Percentiles rank a stretch among this genome's conserved stretches.
These are phyloP conservation scores for Microctonus brassicae DNA, from an alignment of 2,888 invertebrate species.

Conservation along the genomic window DNA sequence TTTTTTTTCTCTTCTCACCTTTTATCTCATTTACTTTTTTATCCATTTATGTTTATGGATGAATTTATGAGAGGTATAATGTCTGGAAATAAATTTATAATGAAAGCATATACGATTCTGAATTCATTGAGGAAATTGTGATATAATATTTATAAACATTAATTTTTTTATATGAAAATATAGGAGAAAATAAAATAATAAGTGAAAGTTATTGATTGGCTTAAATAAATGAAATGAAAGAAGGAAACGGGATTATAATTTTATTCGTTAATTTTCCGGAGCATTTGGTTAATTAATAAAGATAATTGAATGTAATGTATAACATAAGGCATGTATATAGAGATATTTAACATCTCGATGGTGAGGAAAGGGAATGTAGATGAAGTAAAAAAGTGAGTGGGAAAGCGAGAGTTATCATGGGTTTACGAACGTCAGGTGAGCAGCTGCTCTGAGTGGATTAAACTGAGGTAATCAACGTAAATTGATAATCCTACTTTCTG, in stretches of 20 bases:
- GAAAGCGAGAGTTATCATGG: constrained; percentile 37
- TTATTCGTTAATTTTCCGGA: constrained; percentile 58
- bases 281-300: constrained; percentile 60
- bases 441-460: constrained; percentile 63
- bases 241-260: constrained; percentile 52
- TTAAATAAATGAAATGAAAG: constrained; percentile 25
- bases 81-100: constrained; percentile 22
- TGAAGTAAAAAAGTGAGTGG: background rate
- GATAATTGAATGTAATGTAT: constrained; percentile 59
- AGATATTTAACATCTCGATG: constrained; percentile 16
- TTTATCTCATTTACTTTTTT: background rate
- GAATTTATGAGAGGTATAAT: background rate
- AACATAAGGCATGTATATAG: background rate
- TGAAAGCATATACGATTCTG: constrained; percentile 19
- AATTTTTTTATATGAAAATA: too few relatives aligned
- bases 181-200: background rate
- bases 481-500: constrained; percentile 64
- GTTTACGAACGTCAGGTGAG: constrained; percentile 59
- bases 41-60: background rate
- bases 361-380: constrained; percentile 28
- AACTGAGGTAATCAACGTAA: constrained; percentile 64
- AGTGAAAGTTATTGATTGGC: background rate
- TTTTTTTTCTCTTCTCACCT: constrained; percentile 7
- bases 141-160: background rate
- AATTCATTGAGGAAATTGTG: background rate